Base-by-base conservation (phyloP, 2,888 invertebrate genomes). In the Dryocosmus kuriphilus region DNA sequence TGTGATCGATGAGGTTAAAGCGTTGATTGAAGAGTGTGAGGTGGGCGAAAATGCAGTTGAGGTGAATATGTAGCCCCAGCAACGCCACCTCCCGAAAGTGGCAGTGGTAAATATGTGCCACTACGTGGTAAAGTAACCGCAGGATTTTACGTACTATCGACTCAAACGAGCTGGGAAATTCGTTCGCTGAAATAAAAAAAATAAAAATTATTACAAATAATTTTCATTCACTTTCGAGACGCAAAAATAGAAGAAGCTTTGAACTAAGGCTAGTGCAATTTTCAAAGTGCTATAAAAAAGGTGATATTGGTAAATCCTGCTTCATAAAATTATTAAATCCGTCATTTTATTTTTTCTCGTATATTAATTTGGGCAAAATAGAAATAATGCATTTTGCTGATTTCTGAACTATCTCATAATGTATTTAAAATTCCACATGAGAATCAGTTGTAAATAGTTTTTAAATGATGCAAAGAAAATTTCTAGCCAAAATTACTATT, bases 71-170 rank as follows among this genome's bases (percentile, higher is more conserved):
- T 92, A 99, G 94, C 88, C 97, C 96, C 92, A 99, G 95, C 92
- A 97, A 94, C 91, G 97, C 96, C 89, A 98, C 96, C 94, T 98
- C 97, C 93, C 97, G 95, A 94, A 98, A 98, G 95, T 99, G 99
- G 93, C 97, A 96, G 92, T 98, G 98, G 94, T 99, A 98, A 92
- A 99, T 94, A 94, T 99, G 99, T 92, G 98, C 98, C 94, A 99
- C 95, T 92, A 99, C 98, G 94, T 98, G 98, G 94, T 98, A 98
- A 94, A 98, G 95, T 93, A 98, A 95, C 92, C 98, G 96, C 93
- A 97, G 95, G 92, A 99, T 98, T 94, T 98, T 98, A 93, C 98
- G 96, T 92, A 98, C 98, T 93, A 97, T 97, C 91, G 96, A 95
- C 93, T 98, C 98, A 93, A 99, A 98, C 91, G 96, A 96, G 91